phyloP scores from a whole-genome alignment of 2,797 vertebrate species.

The Anniella stebbinsi region DNA sequence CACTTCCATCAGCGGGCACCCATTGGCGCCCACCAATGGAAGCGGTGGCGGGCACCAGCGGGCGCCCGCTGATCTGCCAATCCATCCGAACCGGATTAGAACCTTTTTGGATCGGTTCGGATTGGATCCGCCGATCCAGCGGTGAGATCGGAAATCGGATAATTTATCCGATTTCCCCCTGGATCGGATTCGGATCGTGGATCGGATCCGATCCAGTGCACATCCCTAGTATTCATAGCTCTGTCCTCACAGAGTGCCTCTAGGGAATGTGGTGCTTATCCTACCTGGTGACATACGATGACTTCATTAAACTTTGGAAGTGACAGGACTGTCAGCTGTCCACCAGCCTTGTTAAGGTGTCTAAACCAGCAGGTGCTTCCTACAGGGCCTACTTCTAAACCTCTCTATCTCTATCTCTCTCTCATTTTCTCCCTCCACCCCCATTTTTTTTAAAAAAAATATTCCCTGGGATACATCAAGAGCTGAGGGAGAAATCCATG shows the following conservation, averaged over 20 bases:
- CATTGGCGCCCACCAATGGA: too few species aligned
- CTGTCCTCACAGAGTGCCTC: neutral
- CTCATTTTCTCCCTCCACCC: conserved; percentile 65
- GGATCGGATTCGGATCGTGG: too few species aligned
- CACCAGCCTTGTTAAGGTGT: conserved; percentile 71
- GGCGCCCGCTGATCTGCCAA: too few species aligned
- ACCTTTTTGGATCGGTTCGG: too few species aligned
- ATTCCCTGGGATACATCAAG: conserved; percentile 81
- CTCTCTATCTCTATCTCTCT: conserved; percentile 73
- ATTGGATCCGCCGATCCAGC: too few species aligned
- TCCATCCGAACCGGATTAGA: too few species aligned
- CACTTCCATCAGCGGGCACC: too few species aligned
- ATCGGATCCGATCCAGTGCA: too few species aligned
- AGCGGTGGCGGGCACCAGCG: too few species aligned
- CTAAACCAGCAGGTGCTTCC: conserved; percentile 80
- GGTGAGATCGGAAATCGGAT: too few species aligned
- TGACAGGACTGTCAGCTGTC: neutral
- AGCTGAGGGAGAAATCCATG: conserved; percentile 80
- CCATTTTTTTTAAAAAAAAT: conserved; percentile 23
- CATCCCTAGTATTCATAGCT: neutral
- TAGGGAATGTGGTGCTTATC: neutral
- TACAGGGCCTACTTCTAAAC: conserved; percentile 78
- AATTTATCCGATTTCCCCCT: too few species aligned
- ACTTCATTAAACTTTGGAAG: conserved; percentile 49
- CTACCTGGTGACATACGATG: conserved; percentile 15